Percentiles rank a stretch among this genome's conserved stretches.
These are phyloP conservation scores for Nudaria mundana DNA, from an alignment of 2,888 invertebrate genomes.

Conservation along the genomic window DNA sequence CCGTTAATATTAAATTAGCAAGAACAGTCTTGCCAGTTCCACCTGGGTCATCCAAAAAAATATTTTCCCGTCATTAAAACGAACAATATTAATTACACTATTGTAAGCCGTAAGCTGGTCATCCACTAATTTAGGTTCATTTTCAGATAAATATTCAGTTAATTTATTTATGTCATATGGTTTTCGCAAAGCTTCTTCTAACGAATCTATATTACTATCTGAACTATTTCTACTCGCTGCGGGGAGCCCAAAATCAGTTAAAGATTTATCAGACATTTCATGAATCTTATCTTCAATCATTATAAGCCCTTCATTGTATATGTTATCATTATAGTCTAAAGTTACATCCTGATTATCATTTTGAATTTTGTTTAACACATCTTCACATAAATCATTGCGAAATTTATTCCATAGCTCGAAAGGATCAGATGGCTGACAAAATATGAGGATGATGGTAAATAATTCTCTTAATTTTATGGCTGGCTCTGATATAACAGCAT, in stretches of 20 bases:
- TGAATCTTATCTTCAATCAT: constrained; percentile 9
- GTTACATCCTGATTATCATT: constrained; percentile 23
- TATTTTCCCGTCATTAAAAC: constrained; percentile 11
- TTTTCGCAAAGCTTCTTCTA: constrained; percentile 16
- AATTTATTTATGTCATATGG: constrained; percentile 16
- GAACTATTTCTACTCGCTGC: constrained; percentile 11
- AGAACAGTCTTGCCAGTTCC: constrained; percentile 14
- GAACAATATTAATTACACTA: constrained; percentile 15
- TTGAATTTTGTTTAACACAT: constrained; percentile 22
- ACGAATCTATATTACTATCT: constrained; percentile 12
- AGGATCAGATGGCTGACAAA: constrained; percentile 20
- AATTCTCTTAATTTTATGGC: constrained; percentile 14
- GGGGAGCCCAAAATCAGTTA: constrained; percentile 9
- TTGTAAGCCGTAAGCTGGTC: constrained; percentile 17
- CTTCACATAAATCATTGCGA: constrained; percentile 18
- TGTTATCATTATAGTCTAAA: constrained; percentile 20
- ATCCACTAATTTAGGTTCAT: constrained; percentile 19
- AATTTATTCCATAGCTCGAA: constrained; percentile 20
- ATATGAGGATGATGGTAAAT: constrained; percentile 22
- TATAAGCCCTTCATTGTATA: constrained; percentile 18
- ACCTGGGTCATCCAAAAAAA: constrained; percentile 3
- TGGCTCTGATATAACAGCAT: constrained; percentile 1
- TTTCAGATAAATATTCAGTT: constrained; percentile 14
- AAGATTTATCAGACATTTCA: constrained; percentile 7
- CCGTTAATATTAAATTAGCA: constrained; percentile 19